Evolutionary conservation across 2,797 vertebrate genomes (phyloP).

Genomic region (Darevskia mixta): DNA sequence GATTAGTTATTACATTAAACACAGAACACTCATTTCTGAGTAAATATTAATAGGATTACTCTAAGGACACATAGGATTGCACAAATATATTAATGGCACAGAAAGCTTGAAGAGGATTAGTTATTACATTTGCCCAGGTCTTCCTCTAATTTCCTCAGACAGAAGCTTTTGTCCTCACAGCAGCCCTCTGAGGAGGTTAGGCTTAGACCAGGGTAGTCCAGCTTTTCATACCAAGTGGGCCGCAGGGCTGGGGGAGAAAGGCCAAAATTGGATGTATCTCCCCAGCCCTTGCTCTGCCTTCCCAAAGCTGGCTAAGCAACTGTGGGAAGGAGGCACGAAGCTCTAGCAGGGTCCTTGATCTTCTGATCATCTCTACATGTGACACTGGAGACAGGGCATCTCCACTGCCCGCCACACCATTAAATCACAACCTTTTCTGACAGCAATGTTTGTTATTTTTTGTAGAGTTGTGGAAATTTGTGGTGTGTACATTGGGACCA

Average conservation of each 20-base stretch:
- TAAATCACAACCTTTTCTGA: not conserved
- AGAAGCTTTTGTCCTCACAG: not conserved
- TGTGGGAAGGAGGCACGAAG: too few species aligned
- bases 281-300: too few species aligned
- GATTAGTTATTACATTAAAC: too few species aligned
- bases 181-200: not conserved
- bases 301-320: too few species aligned
- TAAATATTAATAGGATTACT: too few species aligned
- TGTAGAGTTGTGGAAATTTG: not conserved
- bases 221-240: too few species aligned
- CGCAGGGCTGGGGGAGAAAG: too few species aligned
- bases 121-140: not conserved
- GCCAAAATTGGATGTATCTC: too few species aligned
- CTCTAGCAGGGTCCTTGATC: not conserved
- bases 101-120: not conserved
- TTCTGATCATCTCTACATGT: not conserved
- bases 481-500: not conserved
- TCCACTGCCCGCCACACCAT: too few species aligned
- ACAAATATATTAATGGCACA: not conserved
- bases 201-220: too few species aligned
- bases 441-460: not conserved
- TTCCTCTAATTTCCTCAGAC: not conserved
- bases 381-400: not conserved
- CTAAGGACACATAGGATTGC: not conserved
- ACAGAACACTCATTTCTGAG: too few species aligned